These are phyloP conservation scores for Ephestia elutella DNA, from an alignment of 1,140 invertebrate genomes.

Conservation along the genomic window DNA sequence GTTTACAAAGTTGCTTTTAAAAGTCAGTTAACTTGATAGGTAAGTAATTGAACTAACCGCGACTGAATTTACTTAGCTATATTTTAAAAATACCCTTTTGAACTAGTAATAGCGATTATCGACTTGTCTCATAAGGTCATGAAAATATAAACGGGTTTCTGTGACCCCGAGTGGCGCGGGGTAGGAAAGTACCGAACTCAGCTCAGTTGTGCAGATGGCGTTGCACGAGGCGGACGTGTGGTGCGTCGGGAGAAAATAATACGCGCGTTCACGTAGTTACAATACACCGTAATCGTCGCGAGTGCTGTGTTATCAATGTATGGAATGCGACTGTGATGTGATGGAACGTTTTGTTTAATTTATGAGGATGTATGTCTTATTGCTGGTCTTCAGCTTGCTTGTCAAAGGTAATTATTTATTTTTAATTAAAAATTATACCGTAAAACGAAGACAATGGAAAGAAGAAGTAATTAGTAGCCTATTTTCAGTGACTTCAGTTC, in stretches of 20 bases:
- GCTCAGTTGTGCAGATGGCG: slow-evolving; percentile 37
- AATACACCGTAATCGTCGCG: neutral
- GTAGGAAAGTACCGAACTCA: slow-evolving; percentile 27
- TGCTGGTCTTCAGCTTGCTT: slow-evolving; percentile 45
- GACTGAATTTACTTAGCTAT: no score
- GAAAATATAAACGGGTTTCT: slow-evolving; percentile 46
- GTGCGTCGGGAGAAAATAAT: slow-evolving; percentile 18
- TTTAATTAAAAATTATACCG: slow-evolving; percentile 15
- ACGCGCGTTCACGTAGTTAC: slow-evolving; percentile 11
- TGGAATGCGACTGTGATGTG: slow-evolving; percentile 45
- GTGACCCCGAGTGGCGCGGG: slow-evolving; percentile 47
- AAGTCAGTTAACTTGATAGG: no score
- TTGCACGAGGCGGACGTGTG: slow-evolving; percentile 25
- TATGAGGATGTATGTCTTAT: slow-evolving; percentile 56
- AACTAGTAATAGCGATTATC: slow-evolving; percentile 30
- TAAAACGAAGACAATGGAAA: no score
- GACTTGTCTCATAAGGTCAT: slow-evolving; percentile 52
- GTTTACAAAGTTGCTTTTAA: no score
- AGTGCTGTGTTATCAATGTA: slow-evolving; percentile 14
- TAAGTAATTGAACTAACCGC: no score
- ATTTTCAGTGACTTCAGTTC: no score
- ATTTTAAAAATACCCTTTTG: neutral
- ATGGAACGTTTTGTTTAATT: slow-evolving; percentile 39
- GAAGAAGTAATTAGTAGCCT: no score
- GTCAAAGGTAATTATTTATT: slow-evolving; percentile 42